A percentile compares a stretch with the other conserved stretches of the same genome.
Conservation (phyloP, 2,113 vertebrate genomes). For the Mungos mungo region DNA sequence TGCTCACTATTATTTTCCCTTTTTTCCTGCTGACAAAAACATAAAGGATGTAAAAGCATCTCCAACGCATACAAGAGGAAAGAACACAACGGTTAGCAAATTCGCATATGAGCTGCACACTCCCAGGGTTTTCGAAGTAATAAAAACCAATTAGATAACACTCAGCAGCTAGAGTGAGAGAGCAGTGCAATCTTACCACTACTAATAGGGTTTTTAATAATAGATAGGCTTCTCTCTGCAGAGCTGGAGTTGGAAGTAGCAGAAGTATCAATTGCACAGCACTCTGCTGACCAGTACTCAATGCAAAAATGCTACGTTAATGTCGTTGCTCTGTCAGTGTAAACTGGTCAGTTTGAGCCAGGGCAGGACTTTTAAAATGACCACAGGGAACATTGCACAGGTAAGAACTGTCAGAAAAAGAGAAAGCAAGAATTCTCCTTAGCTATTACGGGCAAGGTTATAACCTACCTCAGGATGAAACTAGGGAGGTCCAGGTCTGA, state of each 20-base stretch:
- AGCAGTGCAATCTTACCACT: conserved; percentile 78
- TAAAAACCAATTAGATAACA: conserved; percentile 86
- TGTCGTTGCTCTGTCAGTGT: conserved; percentile 35
- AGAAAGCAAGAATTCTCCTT: neutral
- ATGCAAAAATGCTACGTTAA: conserved; percentile 74
- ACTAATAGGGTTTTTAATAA: conserved; percentile 87
- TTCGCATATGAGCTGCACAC: conserved; percentile 77
- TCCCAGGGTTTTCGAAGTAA: conserved; percentile 81
- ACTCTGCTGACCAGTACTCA: conserved; percentile 75
- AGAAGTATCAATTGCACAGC: conserved; percentile 78
- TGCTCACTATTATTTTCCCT: conserved; percentile 15
- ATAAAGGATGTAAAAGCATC: conserved; percentile 79
- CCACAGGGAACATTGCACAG: neutral
- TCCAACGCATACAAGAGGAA: conserved; percentile 65
- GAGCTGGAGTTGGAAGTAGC: conserved; percentile 57
- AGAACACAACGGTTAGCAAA: conserved; percentile 79
- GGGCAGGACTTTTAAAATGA: neutral
- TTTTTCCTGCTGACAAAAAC: conserved; percentile 78
- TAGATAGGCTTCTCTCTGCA: conserved; percentile 80
- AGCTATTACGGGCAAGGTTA: neutral
- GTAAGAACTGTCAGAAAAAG: neutral
- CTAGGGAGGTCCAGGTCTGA: neutral
- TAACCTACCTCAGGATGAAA: neutral
- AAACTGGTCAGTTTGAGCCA: neutral
- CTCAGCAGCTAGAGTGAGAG: conserved; percentile 77